Evolutionary conservation across 2,797 vertebrate genomes (phyloP).

Genomic region (Alca torda): DNA sequence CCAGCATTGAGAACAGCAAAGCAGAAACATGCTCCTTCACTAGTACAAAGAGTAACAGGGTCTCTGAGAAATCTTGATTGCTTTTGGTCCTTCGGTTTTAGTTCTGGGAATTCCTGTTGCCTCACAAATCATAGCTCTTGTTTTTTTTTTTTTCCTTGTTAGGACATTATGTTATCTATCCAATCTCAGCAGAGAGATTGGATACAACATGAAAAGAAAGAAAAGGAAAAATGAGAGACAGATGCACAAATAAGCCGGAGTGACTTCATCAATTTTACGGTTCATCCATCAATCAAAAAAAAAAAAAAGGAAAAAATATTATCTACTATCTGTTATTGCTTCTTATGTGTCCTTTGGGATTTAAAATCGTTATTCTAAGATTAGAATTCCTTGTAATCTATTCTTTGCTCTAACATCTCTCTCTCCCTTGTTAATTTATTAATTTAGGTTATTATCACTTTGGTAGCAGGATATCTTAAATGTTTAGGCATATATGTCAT

Average conservation of each 20-base stretch:
- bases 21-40: not conserved
- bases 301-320: not conserved
- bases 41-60: not conserved
- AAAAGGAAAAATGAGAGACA: not conserved
- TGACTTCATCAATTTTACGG: not conserved
- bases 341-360: not conserved
- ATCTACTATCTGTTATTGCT: not conserved
- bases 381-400: not conserved
- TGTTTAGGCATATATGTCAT: not conserved
- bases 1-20: not conserved
- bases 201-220: not conserved
- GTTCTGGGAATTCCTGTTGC: not conserved
- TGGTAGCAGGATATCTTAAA: not conserved
- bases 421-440: not conserved
- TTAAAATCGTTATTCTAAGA: not conserved
- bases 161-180: not conserved
- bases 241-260: not conserved
- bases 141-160: not conserved
- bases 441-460: not conserved
- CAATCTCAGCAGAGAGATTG: not conserved
- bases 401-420: not conserved
- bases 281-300: not conserved
- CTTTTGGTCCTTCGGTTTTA: not conserved
- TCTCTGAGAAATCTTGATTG: not conserved
- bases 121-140: not conserved